Evolutionary conservation across 2,113 vertebrate species (phyloP).

Genomic region (Corydoras maculifer): DNA sequence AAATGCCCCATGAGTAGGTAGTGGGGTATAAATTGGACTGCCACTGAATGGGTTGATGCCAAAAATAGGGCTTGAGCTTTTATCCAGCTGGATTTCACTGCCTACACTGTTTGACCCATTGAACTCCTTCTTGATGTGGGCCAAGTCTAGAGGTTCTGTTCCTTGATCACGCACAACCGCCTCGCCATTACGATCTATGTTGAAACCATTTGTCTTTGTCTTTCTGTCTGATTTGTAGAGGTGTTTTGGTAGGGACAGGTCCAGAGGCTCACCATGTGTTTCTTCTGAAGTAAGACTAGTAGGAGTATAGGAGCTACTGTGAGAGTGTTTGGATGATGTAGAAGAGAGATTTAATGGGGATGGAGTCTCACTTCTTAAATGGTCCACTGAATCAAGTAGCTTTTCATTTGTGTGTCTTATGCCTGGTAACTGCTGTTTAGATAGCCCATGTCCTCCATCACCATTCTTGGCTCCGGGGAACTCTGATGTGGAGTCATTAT

Average conservation of each 20-base stretch:
- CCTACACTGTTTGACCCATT: slow-evolving; percentile 68
- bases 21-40: slow-evolving; percentile 83
- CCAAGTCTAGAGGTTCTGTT: slow-evolving; percentile 80
- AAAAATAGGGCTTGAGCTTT: slow-evolving; percentile 88
- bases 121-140: slow-evolving; percentile 91
- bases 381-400: slow-evolving; percentile 71
- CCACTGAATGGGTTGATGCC: slow-evolving; percentile 85
- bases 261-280: slow-evolving; percentile 86
- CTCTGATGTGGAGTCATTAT: slow-evolving; percentile 76
- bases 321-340: slow-evolving; percentile 93
- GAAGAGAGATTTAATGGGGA: slow-evolving; percentile 95
- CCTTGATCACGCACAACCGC: slow-evolving; percentile 70
- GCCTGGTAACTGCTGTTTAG: slow-evolving; percentile 81
- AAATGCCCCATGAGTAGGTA: slow-evolving; percentile 88
- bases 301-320: slow-evolving; percentile 93
- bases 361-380: slow-evolving; percentile 86
- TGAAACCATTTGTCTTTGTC: slow-evolving; percentile 76
- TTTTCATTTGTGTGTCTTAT: slow-evolving; percentile 78
- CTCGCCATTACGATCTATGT: slow-evolving; percentile 74
- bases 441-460: slow-evolving; percentile 80
- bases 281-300: slow-evolving; percentile 93
- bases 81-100: slow-evolving; percentile 68
- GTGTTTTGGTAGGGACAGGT: slow-evolving; percentile 95
- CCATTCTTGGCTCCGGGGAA: slow-evolving; percentile 80
- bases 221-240: slow-evolving; percentile 79